Base-by-base conservation (phyloP, 2,113 vertebrate species). In the Heterotilapia buettikoferi region DNA sequence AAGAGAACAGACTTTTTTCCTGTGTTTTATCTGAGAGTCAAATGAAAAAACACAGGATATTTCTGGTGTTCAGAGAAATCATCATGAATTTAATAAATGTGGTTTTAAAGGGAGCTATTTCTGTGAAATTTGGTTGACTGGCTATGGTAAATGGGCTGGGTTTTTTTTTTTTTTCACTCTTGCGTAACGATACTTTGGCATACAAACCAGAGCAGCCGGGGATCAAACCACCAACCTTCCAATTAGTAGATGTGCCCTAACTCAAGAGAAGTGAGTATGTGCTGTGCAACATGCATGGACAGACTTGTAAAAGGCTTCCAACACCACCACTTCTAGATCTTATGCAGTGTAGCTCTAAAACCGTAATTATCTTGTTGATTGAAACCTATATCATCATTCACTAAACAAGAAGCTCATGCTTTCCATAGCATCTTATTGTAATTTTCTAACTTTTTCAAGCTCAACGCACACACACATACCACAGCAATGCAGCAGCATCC, bases 1-100 rank as follows among this genome's bases (percentile, higher is more conserved):
- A 43, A 16, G 24, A 29, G 21, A 82, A 26, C 7, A 4, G 6
- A 80, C 36, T 12, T 80, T 50, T 33, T 53, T 47, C 16, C 13
- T 85, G 43, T 9, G 45, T 86, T 56, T 83, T 24, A 84, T 86
- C 19, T 56, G 6, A 6, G 50, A 80, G 57, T 83, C 47, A 82
- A 76, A 76, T 14, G 9, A 29, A 71, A 54, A 45, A 76, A 50
- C 38, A 50, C 19, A 21, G 14, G 40, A 47, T n/a, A 50, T 78
- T 78, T 76, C 6, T 13, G 26, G 45, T 78, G 45, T 33, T 50
- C 71, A 78, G 24, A 12, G 24, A 76, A 50, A 50, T 31, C 16
- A 50, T n/a, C 6, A 19, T 8, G 43, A 78, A 29, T 45, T 76
- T 50, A 19, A 50, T 19, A 47, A 78, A 50, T 50, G 43, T 50